Evolutionary conservation across 1,140 invertebrate species (phyloP), one percentile per base, ranked within the genome.

Genomic region (Sinonovacula constricta): DNA sequence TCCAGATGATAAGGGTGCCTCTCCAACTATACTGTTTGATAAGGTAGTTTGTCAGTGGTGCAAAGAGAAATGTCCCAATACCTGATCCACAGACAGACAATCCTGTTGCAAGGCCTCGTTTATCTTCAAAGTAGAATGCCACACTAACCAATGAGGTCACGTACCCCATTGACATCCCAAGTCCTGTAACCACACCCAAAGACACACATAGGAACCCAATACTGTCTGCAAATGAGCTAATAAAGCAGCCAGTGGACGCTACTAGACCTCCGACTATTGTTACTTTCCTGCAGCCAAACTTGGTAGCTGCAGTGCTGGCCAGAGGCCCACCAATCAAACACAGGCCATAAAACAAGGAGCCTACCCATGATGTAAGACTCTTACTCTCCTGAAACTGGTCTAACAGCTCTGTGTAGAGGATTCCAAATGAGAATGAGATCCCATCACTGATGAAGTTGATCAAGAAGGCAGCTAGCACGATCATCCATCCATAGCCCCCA

Each of bases 381-480:
- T 96, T 96, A 33, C 95, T 95, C 88, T 96, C 95, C 53, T 93
- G 94, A 90, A 97, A 99, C 88, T 95, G 94, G 10, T 90, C 92
- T 49, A 96, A 94, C 76, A 99, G 95, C 86, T 96, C 94, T 12
- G 93, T 81, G 74, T 85, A 90, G 12, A 91, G 67, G 59, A 91
- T 85, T 30, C 91, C 91, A 85, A 92, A 92, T n/a, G 91, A 90
- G 80, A 91, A 93, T 24, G 88, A 84, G 65, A 91, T 86, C 30
- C 97, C 97, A 91, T 99, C 97, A 31, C 96, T 96, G 82, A 98
- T 97, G 22, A 98, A 91, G 87, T 97, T 97, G 49, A 97, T 95
- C 91, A 97, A 93, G 87, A 98, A 98, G 0, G 96, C 95, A 1
- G 96, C 94, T 5, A 95, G 90, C 0, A 98, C 96, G 0, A 89